Evolutionary conservation across 1,140 invertebrate genomes (phyloP), one percentile per base, ranked within the genome.

Genomic region (Drosophila kohkoa): DNA sequence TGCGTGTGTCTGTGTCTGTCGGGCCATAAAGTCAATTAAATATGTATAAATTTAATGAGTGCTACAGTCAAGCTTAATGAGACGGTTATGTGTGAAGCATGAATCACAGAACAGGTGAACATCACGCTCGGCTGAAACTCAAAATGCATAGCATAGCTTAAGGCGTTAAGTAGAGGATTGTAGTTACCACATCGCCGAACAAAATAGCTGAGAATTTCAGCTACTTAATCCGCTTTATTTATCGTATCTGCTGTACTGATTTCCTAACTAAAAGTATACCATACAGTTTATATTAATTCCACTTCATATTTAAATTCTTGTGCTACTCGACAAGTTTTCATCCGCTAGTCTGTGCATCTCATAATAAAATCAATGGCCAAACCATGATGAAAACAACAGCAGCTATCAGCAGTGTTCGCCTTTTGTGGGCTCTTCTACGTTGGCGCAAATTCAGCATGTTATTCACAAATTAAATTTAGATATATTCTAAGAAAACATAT

Each of bases 11-110:
- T 59, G 69, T 70, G 49, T 65, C 51, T 62, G 58, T 63, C 80
- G 72, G 81, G 78, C 63, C 75, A 74, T 88, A 89, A 88, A 89
- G 85, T 89, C 85, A 89, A 90, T 89, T 89, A 89, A 89, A 85
- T 72, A 74, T 79, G 65, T 81, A 89, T 89, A 85, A 85, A 89
- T 79, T 90, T 85, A 90, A 89, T 89, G 81, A 81, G 75, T 48
- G 54, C 51, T 65, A 67, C 73, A 65, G 81, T 58, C 45, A 48
- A 51, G 78, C 75, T 81, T 89, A 83, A 85, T 85, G 78, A 72
- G 63, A 46, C 48, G 49, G 54, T 70, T 70, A 73, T 76, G 60
- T 25, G 25, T 49, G 51, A 15, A 55, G 7, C 46, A 59, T 43
- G 59, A 35, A 25, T 25, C 20, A 25, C 20, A 25, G 20, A 57